Base-by-base conservation (phyloP, 2,113 vertebrate species). In the Poeciliopsis retropinna region DNA sequence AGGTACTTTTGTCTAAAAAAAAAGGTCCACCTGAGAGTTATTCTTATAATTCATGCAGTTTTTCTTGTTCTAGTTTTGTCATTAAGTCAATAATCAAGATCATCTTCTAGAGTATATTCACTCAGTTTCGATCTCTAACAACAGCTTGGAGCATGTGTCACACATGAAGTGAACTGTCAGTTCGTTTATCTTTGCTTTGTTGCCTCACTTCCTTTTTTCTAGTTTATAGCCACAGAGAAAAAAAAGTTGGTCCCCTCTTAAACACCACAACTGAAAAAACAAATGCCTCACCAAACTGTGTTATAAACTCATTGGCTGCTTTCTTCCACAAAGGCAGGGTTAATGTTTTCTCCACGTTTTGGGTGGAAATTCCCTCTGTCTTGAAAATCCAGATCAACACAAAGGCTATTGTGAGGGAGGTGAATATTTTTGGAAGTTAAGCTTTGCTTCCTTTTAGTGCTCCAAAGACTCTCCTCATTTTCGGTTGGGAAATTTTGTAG, bases 271-370 rank as follows among this genome's bases (percentile, higher is more conserved):
- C 28, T 47, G 25, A 60, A 5, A 27, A 60, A 5, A 25, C 25
- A 11, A 19, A 61, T 13, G 29, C 51, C 0, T 69, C 68, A 41
- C 25, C 67, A 29, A n/a, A 11, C 11, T 3, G 22, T 32, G 19
- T 70, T 32, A 29, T 29, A 51, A 71, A 3, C 22, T 83, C 75
- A 78, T 3, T 22, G 57, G 2, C 60, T 57, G 25, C 83, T 73
- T 5, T 78, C 83, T 61, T 44, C 84, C 64, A 79, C 68, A 73
- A 85, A 89, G 61, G 62, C 64, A 51, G 72, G 72, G 34, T 91
- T 92, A 15, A 83, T 12, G 25, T 62, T 79, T 62, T 13, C 77
- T 0, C 14, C 15, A 0, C 5, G 25, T 13, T 63, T 60, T 9
- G 75, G 64, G 66, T 66, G 32, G 27, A 65, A 60, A 4, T 14